A percentile compares a stretch with the other conserved stretches of the same genome.
phyloP scores from a whole-genome alignment of 2,797 vertebrate species.

The Poliocrania exsul region DNA sequence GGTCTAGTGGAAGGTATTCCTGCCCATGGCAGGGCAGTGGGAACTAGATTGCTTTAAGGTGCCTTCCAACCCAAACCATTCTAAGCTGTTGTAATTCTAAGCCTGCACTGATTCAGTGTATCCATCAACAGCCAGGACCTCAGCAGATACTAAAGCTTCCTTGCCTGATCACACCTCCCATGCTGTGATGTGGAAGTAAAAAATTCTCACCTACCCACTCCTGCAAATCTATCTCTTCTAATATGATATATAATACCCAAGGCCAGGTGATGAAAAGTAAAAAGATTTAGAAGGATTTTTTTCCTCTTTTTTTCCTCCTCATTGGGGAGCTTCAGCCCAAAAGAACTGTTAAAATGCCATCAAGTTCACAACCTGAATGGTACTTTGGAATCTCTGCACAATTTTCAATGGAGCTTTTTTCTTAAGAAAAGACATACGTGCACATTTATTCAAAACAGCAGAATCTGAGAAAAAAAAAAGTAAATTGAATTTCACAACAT shows the following conservation, averaged over 20 bases:
- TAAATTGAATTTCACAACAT: neutral
- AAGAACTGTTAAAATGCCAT: neutral
- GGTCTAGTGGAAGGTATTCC: neutral
- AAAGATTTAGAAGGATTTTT: neutral
- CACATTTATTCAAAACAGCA: neutral
- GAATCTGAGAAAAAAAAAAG: neutral
- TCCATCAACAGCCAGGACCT: neutral
- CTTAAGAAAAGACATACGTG: neutral
- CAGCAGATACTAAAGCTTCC: slow-evolving; percentile 4
- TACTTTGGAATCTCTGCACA: neutral
- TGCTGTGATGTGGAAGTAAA: slow-evolving; percentile 13
- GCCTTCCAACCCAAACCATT: neutral
- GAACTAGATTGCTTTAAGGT: neutral
- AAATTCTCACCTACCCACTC: slow-evolving; percentile 52
- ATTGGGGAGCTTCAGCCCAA: neutral
- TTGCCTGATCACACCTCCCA: slow-evolving; percentile 45
- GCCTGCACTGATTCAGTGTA: neutral
- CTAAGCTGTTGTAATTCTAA: neutral
- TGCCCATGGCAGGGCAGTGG: neutral
- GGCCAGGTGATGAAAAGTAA: neutral
- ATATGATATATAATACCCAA: neutral
- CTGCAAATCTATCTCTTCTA: neutral
- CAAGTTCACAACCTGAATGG: neutral
- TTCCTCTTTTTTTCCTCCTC: neutral
- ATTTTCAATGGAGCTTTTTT: neutral